Base-by-base conservation (phyloP, 2,113 vertebrate species). In the Psammodynastes pulverulentus region DNA sequence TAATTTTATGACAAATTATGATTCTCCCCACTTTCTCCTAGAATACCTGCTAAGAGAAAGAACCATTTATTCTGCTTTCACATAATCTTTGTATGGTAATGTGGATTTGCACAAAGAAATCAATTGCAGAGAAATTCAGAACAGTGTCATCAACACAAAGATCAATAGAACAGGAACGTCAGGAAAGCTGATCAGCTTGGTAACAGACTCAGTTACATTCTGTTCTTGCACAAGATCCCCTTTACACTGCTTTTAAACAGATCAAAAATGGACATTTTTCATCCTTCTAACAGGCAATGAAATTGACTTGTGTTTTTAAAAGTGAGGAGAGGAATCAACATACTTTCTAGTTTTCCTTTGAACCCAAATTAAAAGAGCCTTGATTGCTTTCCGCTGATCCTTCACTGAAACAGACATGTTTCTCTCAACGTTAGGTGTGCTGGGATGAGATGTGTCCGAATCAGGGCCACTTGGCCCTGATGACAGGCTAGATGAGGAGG, bases 311-410 rank as follows among this genome's bases (percentile, higher is more conserved):
- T 26, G 0, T 49, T 7, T 49, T 49, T 23, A 8, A 84, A 67
- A 26, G 9, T 5, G 51, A 43, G 0, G 13, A 29, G 56, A 4
- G 87, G 87, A 91, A 43, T 84, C 34, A 45, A 95, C 98, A 98
- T 96, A 99, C 99, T 98, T 99, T 95, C 98, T 97, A 0, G 99
- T 99, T 92, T 98, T 98, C 95, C 98, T 98, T 97, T 99, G 99
- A 62, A 99, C 98, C 99, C 99, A 99, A 0, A 98, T 97, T 95
- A 99, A 95, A 93, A 99, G 98, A 26, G 98, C 98, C 96, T 98
- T 98, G 96, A 99, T 99, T 95, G 98, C 98, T 95, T 97, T 99
- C 91, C 98, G 97, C 92, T 99, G 98, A 93, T 99, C 98, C 90
- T 98, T 98, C 95, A 98, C 97, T 0, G 97, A 95, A 51, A 97